Evolutionary conservation across 1,140 invertebrate species (phyloP).

Genomic region (Drosophila athabasca): DNA sequence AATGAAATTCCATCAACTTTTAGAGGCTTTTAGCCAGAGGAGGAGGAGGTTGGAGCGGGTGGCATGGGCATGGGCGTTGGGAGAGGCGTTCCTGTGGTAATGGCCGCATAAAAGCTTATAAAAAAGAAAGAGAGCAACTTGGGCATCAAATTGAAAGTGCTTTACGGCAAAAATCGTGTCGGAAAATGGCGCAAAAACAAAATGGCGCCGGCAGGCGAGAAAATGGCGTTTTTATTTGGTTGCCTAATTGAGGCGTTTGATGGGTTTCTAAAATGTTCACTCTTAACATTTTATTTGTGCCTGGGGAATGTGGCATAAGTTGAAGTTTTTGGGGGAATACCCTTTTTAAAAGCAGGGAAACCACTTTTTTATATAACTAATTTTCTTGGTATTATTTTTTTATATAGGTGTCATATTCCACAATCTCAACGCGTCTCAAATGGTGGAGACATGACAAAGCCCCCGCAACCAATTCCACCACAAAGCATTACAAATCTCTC

Average conservation of each 20-base stretch:
- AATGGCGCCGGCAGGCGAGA: conserved; percentile 38
- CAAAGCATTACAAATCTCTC: no score
- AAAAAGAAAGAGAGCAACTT: conserved; percentile 33
- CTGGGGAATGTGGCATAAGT: no score
- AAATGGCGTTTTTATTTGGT: conserved; percentile 46
- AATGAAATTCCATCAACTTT: conserved; percentile 29
- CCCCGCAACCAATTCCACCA: no score
- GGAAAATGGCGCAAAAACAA: conserved; percentile 38
- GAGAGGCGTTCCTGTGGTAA: conserved; percentile 19
- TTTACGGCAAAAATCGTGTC: conserved; percentile 31
- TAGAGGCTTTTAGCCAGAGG: background rate
- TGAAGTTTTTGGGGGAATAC: no score
- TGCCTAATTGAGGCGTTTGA: conserved; percentile 39
- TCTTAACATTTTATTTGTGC: conserved; percentile 23
- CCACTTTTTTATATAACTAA: no score
- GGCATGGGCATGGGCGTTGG: background rate
- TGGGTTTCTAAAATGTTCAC: conserved; percentile 11
- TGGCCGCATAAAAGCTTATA: conserved; percentile 11
- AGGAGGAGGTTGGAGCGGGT: no score
- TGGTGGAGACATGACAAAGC: no score
- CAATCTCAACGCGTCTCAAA: no score
- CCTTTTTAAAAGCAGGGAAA: no score
- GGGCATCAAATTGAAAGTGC: conserved; percentile 45
- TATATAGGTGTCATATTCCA: no score
- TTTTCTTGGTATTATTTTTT: no score